A percentile compares a stretch with the other conserved stretches of the same genome.
Conservation (phyloP, 2,797 vertebrate species). For the Argya squamiceps region DNA sequence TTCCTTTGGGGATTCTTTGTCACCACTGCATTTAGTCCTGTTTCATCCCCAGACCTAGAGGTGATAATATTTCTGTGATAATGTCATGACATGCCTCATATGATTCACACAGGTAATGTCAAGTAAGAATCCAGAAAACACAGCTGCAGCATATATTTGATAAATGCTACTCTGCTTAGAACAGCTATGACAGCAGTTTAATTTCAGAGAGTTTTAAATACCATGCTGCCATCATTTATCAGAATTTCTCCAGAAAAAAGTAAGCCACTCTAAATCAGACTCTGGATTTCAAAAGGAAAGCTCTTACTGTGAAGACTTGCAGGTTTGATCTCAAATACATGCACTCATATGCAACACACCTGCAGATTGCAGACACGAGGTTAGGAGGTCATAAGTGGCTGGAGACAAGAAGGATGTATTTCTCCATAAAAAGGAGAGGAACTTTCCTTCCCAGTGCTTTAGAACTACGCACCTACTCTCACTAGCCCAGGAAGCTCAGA, state of each 20-base stretch:
- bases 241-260: not conserved
- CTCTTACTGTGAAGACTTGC: not conserved
- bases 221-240: not conserved
- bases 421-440: not conserved
- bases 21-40: not conserved
- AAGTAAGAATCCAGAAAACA: not conserved
- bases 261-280: not conserved
- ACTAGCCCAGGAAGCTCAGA: not conserved
- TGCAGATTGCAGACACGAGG: not conserved
- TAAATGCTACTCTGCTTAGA: not conserved
- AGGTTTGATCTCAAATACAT: not conserved
- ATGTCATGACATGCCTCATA: not conserved
- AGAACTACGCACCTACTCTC: not conserved
- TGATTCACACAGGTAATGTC: not conserved
- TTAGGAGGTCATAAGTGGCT: not conserved
- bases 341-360: fast-evolving
- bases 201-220: not conserved
- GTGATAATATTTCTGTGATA: not conserved
- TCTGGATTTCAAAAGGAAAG: not conserved
- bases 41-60: not conserved
- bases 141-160: not conserved
- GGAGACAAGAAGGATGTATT: not conserved
- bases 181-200: not conserved
- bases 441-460: not conserved
- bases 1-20: not conserved